These are phyloP conservation scores for Onychomys arenicola DNA, from an alignment of 2,797 vertebrate species.

Conservation along the genomic window DNA sequence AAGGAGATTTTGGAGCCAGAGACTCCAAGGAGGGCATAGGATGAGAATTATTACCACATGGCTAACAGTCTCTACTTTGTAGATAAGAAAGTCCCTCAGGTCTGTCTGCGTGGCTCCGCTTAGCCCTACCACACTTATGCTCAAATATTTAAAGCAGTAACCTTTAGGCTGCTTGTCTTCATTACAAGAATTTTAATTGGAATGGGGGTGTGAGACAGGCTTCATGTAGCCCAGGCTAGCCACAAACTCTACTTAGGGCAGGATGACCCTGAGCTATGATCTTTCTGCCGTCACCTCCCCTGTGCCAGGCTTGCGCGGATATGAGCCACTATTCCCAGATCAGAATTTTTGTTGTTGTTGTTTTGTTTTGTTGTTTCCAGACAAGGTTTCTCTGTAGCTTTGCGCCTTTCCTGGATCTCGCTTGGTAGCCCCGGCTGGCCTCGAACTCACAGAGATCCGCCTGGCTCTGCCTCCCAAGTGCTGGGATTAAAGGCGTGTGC, in stretches of 20 bases:
- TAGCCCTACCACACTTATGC: neutral
- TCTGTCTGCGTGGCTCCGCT: neutral
- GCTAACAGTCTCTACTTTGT: neutral
- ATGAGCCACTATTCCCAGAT: neutral
- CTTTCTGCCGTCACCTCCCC: neutral
- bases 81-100: neutral
- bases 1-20: neutral
- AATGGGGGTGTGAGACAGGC: neutral
- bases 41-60: fast-evolving
- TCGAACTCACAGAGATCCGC: no score
- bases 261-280: neutral
- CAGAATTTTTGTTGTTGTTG: no score
- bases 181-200: neutral
- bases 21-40: fast-evolving
- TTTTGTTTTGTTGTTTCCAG: no score
- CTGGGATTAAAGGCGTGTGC: no score
- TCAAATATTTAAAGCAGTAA: neutral
- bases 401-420: no score
- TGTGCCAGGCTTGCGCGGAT: neutral
- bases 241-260: neutral
- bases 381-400: no score
- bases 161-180: neutral
- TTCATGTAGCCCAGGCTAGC: neutral
- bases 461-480: no score
- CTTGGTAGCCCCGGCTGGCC: no score